phyloP scores from a whole-genome alignment of 23 tunicate genomes.

The Styela clava region DNA sequence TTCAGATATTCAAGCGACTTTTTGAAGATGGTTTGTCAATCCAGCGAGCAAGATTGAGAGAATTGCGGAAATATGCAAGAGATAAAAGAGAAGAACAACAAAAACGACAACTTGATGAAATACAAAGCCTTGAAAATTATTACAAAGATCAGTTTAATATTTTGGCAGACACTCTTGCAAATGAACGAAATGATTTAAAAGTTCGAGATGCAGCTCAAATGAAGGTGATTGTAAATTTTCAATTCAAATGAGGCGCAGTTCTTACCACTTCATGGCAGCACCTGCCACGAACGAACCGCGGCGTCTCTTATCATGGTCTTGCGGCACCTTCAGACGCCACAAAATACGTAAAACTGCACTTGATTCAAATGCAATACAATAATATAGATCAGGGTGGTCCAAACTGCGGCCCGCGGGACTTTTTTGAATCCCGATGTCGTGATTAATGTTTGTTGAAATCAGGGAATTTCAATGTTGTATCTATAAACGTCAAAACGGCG shows the following conservation, averaged over 20 bases:
- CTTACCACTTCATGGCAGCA: too few species aligned
- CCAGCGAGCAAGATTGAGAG: constrained; percentile 65
- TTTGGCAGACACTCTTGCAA: constrained; percentile 73
- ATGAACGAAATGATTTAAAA: constrained; percentile 53
- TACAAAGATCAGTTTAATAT: constrained; percentile 89
- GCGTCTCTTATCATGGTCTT: too few species aligned
- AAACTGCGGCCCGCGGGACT: too few species aligned
- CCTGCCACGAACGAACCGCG: too few species aligned
- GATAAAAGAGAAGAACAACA: constrained; percentile 79
- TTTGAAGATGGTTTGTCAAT: constrained; percentile 90
- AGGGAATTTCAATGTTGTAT: too few species aligned
- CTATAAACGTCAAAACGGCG: too few species aligned
- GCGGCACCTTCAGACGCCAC: too few species aligned
- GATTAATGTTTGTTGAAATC: too few species aligned
- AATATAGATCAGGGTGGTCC: too few species aligned
- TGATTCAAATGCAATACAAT: too few species aligned
- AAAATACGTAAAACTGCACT: too few species aligned
- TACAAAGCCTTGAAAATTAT: constrained; percentile 83
- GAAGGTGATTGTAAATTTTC: constrained; percentile 31
- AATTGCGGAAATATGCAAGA: constrained; percentile 72
- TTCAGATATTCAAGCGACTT: constrained; percentile 82
- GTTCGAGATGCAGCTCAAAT: constrained; percentile 69
- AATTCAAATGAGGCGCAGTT: not conserved
- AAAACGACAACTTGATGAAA: constrained; percentile 67
- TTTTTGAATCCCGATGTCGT: too few species aligned